Percentiles rank a stretch among this genome's conserved stretches.
Evolutionary conservation across 1,140 invertebrate species (phyloP).

Genomic region (Trigoniulus corallinus): DNA sequence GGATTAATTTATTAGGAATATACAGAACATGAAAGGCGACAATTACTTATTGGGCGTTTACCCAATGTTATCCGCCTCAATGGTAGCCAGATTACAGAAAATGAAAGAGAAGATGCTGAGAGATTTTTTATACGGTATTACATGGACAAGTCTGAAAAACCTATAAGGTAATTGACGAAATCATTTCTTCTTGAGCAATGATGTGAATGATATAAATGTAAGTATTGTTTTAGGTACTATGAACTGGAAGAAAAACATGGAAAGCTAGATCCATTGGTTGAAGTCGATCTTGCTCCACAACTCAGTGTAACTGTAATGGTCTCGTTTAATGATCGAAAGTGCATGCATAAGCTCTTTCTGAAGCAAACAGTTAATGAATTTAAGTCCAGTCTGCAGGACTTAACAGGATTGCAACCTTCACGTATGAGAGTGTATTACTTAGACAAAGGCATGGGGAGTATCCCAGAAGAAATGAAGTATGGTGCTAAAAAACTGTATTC

Average conservation of each 20-base stretch:
- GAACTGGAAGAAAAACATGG: constrained; percentile 66
- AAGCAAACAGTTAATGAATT: constrained; percentile 25
- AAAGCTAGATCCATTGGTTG: constrained; percentile 66
- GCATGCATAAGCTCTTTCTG: constrained; percentile 32
- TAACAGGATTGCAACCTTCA: constrained; percentile 56
- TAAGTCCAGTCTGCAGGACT: constrained; percentile 39
- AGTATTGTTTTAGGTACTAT: constrained; percentile 43
- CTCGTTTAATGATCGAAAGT: constrained; percentile 52
- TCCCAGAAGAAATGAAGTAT: constrained; percentile 72
- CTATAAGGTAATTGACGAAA: background rate
- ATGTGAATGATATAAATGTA: background rate
- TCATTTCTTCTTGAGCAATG: background rate
- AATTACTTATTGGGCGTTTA: constrained; percentile 67
- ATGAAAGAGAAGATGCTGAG: constrained; percentile 82
- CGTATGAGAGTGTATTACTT: constrained; percentile 69
- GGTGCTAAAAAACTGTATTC: constrained; percentile 75
- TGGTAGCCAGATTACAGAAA: constrained; percentile 59
- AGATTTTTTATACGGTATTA: constrained; percentile 80
- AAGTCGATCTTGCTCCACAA: constrained; percentile 66
- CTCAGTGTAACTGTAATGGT: constrained; percentile 69
- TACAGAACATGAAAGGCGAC: constrained; percentile 67
- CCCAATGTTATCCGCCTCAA: constrained; percentile 71
- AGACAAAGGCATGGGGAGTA: constrained; percentile 47
- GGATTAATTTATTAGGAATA: constrained; percentile 41
- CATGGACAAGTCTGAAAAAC: constrained; percentile 38